Evolutionary conservation across 2,113 vertebrate species (phyloP).

Genomic region (Callopanchax toddi): DNA sequence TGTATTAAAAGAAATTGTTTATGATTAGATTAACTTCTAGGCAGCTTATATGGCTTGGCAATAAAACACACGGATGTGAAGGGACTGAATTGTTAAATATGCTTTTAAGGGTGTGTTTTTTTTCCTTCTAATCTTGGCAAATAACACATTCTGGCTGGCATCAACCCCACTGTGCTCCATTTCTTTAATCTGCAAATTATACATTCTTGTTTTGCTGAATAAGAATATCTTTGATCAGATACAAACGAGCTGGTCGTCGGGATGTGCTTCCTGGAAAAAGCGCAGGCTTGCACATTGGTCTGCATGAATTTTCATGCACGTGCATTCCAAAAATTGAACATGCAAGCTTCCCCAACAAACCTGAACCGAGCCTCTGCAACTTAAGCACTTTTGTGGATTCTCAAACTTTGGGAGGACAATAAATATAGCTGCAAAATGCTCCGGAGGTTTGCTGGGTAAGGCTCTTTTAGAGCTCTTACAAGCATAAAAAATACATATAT

Average conservation of each 20-base stretch:
- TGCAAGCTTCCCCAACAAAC: slow-evolving; percentile 6
- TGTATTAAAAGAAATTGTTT: slow-evolving; percentile 67
- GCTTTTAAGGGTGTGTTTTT: slow-evolving; percentile 57
- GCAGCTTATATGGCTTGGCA: slow-evolving; percentile 43
- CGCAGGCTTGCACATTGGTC: slow-evolving; percentile 43
- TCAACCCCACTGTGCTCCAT: slow-evolving; percentile 39
- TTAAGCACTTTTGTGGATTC: slow-evolving; percentile 57
- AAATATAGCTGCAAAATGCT: slow-evolving; percentile 37
- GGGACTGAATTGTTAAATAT: slow-evolving; percentile 41
- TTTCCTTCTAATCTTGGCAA: slow-evolving; percentile 59
- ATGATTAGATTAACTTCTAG: slow-evolving; percentile 61
- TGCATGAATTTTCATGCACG: slow-evolving; percentile 41
- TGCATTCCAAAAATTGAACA: slow-evolving; percentile 29
- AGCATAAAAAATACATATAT: slow-evolving; percentile 22
- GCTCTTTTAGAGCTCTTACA: slow-evolving; percentile 23
- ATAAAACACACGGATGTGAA: slow-evolving; percentile 31
- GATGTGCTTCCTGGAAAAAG: slow-evolving; percentile 48
- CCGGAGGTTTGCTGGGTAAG: slow-evolving; percentile 21
- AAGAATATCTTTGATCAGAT: slow-evolving; percentile 74
- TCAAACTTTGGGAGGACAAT: slow-evolving; percentile 35
- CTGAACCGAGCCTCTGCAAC: slow-evolving; percentile 39
- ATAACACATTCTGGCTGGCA: slow-evolving; percentile 45
- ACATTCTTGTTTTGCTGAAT: slow-evolving; percentile 76
- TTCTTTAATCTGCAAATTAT: slow-evolving; percentile 70
- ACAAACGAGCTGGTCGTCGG: slow-evolving; percentile 61